Evolutionary conservation across 2,888 invertebrate genomes (phyloP).

Genomic region (Hypomecis punctinalis): DNA sequence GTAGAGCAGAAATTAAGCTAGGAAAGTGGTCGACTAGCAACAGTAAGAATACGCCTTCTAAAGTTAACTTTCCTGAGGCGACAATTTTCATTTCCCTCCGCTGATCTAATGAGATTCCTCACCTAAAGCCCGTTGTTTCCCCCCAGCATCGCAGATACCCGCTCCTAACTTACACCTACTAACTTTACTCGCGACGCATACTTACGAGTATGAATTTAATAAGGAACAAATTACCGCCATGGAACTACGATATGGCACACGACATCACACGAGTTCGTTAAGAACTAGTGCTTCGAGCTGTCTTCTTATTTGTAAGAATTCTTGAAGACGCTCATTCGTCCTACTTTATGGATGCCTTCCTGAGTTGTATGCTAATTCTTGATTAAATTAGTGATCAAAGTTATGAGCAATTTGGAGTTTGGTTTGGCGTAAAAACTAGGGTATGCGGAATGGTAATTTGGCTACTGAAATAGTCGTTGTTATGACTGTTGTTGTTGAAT

Average conservation of each 20-base stretch:
- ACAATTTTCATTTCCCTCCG: slow-evolving; percentile 14
- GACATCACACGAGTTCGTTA: slow-evolving; percentile 42
- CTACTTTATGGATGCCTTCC: slow-evolving; percentile 17
- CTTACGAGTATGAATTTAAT: slow-evolving; percentile 72
- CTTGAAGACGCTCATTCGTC: slow-evolving; percentile 2
- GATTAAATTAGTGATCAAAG: background rate
- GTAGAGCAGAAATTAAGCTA: too few species aligned
- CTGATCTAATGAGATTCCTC: slow-evolving; percentile 31
- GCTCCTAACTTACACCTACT: slow-evolving; percentile 53
- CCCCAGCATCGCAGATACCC: slow-evolving; percentile 14
- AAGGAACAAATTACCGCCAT: slow-evolving; percentile 73
- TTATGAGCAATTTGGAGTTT: background rate
- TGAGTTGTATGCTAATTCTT: slow-evolving; percentile 13
- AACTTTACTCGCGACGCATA: slow-evolving; percentile 54
- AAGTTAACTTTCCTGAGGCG: slow-evolving; percentile 1
- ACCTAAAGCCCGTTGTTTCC: slow-evolving; percentile 25
- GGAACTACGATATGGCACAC: slow-evolving; percentile 54
- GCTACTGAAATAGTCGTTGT: too few species aligned
- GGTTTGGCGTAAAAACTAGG: background rate
- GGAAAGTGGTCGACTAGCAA: background rate
- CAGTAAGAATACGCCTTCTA: background rate
- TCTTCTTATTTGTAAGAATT: slow-evolving; percentile 11
- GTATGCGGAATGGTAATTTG: background rate
- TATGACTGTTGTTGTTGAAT: too few species aligned
- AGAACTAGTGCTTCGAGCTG: slow-evolving; percentile 27